Percentiles rank a stretch among this genome's conserved stretches.
Evolutionary conservation across 2,113 vertebrate species (phyloP).

Genomic region (Syrrhaptes paradoxus): DNA sequence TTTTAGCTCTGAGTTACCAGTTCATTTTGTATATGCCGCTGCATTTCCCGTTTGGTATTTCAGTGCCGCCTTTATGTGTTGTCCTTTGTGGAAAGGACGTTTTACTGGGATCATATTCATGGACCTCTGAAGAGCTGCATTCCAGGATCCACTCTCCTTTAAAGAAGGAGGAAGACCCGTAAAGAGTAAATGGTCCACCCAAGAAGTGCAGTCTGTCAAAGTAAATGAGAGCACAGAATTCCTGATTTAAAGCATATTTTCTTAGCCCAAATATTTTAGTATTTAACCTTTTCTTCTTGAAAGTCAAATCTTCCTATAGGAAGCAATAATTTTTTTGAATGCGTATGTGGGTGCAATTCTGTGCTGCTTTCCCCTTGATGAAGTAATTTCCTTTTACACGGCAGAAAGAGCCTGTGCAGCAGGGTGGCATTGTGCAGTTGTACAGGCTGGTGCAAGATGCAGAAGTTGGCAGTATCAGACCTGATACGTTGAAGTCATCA

Average conservation of each 20-base stretch:
- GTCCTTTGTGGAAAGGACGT: background rate
- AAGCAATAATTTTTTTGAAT: background rate
- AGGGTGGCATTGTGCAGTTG: background rate
- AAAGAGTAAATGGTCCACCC: background rate
- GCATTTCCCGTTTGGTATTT: background rate
- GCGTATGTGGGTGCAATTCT: background rate
- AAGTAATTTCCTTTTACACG: background rate
- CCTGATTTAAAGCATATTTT: background rate
- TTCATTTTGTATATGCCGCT: background rate
- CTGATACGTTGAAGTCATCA: background rate
- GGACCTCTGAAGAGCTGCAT: background rate
- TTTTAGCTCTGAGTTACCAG: background rate
- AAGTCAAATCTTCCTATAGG: background rate
- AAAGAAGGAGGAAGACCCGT: background rate
- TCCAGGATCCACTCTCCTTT: background rate
- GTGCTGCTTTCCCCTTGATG: background rate
- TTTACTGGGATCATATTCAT: background rate
- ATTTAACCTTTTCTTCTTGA: background rate
- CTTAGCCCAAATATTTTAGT: background rate
- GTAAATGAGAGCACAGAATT: background rate
- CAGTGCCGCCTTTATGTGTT: background rate
- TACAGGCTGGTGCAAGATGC: background rate
- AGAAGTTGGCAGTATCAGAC: background rate
- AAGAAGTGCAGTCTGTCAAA: background rate
- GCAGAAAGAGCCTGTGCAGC: background rate